Conservation (phyloP, 2,797 vertebrate species). For the Apodemus agrarius region DNA sequence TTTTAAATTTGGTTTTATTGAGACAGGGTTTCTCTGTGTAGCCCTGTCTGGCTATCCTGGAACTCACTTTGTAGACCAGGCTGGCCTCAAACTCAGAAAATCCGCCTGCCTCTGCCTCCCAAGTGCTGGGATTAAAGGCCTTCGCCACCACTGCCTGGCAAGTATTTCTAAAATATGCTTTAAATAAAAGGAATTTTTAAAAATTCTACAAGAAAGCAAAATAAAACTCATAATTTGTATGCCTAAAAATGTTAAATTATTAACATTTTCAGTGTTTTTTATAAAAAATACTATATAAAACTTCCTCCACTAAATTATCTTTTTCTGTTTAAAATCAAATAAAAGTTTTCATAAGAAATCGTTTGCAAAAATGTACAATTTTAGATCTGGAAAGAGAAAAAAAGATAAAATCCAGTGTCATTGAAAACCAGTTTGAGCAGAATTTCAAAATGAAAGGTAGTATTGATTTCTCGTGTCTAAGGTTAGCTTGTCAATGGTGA, state of each 20-base stretch:
- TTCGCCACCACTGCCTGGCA: not conserved
- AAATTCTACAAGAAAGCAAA: not conserved
- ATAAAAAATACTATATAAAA: not conserved
- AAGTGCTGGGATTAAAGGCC: too few relatives aligned
- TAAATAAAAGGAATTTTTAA: not conserved
- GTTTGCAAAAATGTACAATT: not conserved
- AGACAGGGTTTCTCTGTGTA: too few relatives aligned
- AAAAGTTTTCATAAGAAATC: not conserved
- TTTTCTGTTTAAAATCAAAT: not conserved
- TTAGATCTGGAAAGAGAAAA: not conserved
- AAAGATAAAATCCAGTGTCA: not conserved
- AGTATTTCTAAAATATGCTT: not conserved
- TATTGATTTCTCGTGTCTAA: not conserved
- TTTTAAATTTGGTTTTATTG: too few relatives aligned
- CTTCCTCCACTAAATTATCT: not conserved
- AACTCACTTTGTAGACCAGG: too few relatives aligned
- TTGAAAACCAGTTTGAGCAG: not conserved
- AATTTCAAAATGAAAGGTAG: not conserved
- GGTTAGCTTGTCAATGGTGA: not conserved
- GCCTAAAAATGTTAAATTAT: not conserved
- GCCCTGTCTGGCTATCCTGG: too few relatives aligned
- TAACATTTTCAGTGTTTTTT: not conserved
- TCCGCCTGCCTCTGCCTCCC: too few relatives aligned
- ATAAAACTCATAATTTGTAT: not conserved
- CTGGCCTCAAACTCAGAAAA: too few relatives aligned